Percentiles rank a stretch among this genome's conserved stretches.
Evolutionary conservation across 2,888 invertebrate species (phyloP).

Genomic region (Ennomos fuscantarius): DNA sequence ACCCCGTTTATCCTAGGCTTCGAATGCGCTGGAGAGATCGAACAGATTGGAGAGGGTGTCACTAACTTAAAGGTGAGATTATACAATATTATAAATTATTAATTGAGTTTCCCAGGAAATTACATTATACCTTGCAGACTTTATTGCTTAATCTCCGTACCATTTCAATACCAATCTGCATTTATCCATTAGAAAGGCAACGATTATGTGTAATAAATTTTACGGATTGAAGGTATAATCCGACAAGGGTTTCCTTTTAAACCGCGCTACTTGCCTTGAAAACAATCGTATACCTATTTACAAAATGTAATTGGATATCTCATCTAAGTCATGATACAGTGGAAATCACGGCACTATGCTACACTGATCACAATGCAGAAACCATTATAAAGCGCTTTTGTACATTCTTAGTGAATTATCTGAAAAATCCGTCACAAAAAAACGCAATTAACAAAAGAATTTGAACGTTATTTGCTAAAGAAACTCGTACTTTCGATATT

Average conservation of each 20-base stretch:
- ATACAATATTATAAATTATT: too few relatives aligned
- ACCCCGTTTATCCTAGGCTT: slow-evolving; percentile 95
- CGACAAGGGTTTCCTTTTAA: slow-evolving; percentile 22
- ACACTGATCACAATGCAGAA: slow-evolving; percentile 26
- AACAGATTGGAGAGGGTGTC: slow-evolving; percentile 91
- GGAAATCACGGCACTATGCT: slow-evolving; percentile 22
- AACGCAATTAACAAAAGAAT: slow-evolving; percentile 13
- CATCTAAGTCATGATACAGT: slow-evolving; percentile 26
- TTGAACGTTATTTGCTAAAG: slow-evolving; percentile 2
- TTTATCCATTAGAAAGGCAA: slow-evolving; percentile 14
- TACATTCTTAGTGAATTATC: slow-evolving; percentile 12
- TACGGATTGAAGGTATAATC: slow-evolving; percentile 15
- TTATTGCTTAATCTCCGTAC: slow-evolving; percentile 9
- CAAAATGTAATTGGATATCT: slow-evolving; percentile 21
- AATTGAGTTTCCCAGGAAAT: slow-evolving; percentile 1
- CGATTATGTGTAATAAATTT: slow-evolving; percentile 23
- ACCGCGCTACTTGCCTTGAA: slow-evolving; percentile 7
- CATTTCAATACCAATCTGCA: slow-evolving; percentile 7
- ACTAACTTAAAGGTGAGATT: slow-evolving; percentile 89
- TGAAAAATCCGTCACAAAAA: slow-evolving; percentile 25
- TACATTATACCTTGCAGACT: slow-evolving; percentile 4
- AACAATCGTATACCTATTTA: slow-evolving; percentile 16
- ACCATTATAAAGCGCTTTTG: slow-evolving; percentile 19
- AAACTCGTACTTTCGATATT: background rate
- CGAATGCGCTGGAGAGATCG: slow-evolving; percentile 94